A percentile compares a stretch with the other conserved stretches of the same genome.
These are phyloP conservation scores for Sipha flava DNA, from an alignment of 1,140 invertebrate species.

Conservation along the genomic window DNA sequence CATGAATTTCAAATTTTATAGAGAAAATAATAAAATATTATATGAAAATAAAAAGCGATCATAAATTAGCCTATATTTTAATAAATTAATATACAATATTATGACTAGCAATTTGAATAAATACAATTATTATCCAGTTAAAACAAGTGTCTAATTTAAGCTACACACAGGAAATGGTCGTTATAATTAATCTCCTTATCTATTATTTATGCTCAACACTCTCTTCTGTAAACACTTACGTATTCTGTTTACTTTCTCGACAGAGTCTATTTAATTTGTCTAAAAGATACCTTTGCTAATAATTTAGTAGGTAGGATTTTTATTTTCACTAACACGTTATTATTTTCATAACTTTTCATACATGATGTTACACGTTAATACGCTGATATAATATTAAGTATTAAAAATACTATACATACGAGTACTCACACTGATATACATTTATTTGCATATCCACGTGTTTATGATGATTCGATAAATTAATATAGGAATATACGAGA, in stretches of 20 bases:
- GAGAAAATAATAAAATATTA: too few relatives aligned
- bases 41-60: too few relatives aligned
- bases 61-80: too few relatives aligned
- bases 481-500: too few relatives aligned
- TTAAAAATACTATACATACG: neutral
- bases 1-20: too few relatives aligned
- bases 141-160: neutral
- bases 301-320: neutral
- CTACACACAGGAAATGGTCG: neutral
- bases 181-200: neutral
- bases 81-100: too few relatives aligned
- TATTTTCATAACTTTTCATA: neutral
- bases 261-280: neutral
- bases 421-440: neutral
- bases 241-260: neutral
- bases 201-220: neutral
- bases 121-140: neutral
- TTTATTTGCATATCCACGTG: too few relatives aligned
- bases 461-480: too few relatives aligned
- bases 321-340: neutral
- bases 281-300: neutral
- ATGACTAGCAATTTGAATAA: too few relatives aligned
- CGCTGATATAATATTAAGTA: neutral
- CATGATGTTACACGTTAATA: neutral
- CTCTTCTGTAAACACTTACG: neutral